phyloP scores from a whole-genome alignment of 2,113 vertebrate genomes.

The Ictalurus punctatus region DNA sequence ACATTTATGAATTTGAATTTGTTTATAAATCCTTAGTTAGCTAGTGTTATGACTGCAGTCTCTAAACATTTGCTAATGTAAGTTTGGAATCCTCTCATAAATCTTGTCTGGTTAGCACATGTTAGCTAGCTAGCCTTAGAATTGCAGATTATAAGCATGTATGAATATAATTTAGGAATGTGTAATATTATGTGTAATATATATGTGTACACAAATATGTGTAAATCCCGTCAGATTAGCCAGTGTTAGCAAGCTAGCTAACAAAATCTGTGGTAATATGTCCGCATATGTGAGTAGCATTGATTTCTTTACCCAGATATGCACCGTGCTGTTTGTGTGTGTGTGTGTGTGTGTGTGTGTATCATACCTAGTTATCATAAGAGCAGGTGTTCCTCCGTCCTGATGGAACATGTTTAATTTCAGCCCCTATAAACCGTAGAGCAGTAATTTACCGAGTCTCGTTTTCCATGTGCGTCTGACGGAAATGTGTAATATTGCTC shows the following conservation, averaged over 20 bases:
- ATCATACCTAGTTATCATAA: slow-evolving; percentile 28
- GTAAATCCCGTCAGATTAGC: neutral
- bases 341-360: slow-evolving; percentile 23
- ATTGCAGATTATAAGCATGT: neutral
- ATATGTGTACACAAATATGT: too few species aligned
- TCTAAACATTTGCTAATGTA: neutral
- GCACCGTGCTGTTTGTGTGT: slow-evolving; percentile 6
- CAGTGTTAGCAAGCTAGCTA: neutral
- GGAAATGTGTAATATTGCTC: neutral
- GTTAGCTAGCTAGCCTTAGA: neutral
- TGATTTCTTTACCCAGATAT: neutral
- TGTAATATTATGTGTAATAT: too few species aligned
- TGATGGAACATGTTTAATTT: slow-evolving; percentile 45
- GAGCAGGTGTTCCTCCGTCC: slow-evolving; percentile 35
- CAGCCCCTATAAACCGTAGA: slow-evolving; percentile 17
- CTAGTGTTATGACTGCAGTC: neutral
- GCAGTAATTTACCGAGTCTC: slow-evolving; percentile 6
- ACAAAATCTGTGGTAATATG: neutral
- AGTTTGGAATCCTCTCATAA: neutral
- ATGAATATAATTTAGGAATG: neutral
- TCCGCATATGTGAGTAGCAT: neutral
- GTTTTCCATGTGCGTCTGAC: slow-evolving; percentile 1
- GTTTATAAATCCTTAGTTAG: neutral
- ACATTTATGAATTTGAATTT: neutral
- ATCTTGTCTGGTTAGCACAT: neutral